Evolutionary conservation across 2,113 vertebrate species (phyloP).

Genomic region (Elgaria multicarinata): DNA sequence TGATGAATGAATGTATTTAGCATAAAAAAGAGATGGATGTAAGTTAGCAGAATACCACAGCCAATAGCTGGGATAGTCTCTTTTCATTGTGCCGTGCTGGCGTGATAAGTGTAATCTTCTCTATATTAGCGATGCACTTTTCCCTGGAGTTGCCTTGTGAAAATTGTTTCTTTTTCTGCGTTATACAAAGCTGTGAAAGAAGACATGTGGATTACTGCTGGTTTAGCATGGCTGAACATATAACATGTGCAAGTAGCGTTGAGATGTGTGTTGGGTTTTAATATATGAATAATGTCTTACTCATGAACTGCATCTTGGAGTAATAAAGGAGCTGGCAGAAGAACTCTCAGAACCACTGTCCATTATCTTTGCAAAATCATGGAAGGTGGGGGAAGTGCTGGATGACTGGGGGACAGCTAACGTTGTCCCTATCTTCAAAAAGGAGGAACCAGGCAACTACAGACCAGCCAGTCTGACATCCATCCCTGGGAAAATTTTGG

Average conservation of each 20-base stretch:
- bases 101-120: neutral
- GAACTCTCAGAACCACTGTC: too few species aligned
- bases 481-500: too few species aligned
- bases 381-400: too few species aligned
- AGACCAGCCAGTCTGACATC: too few species aligned
- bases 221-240: neutral
- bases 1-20: slow-evolving; percentile 2
- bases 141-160: neutral
- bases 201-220: slow-evolving; percentile 5
- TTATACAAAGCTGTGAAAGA: neutral
- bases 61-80: neutral
- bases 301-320: neutral
- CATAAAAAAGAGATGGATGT: neutral
- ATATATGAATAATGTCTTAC: neutral
- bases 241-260: neutral
- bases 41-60: neutral
- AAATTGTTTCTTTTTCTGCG: slow-evolving; percentile 10
- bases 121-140: neutral
- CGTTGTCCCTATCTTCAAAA: too few species aligned
- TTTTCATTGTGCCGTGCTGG: slow-evolving; percentile 7
- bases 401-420: too few species aligned
- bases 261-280: neutral
- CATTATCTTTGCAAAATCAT: too few species aligned
- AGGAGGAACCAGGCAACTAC: too few species aligned
- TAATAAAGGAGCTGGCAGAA: too few species aligned